Conservation (phyloP, 2,888 invertebrate species). For the Clunio marinus region DNA sequence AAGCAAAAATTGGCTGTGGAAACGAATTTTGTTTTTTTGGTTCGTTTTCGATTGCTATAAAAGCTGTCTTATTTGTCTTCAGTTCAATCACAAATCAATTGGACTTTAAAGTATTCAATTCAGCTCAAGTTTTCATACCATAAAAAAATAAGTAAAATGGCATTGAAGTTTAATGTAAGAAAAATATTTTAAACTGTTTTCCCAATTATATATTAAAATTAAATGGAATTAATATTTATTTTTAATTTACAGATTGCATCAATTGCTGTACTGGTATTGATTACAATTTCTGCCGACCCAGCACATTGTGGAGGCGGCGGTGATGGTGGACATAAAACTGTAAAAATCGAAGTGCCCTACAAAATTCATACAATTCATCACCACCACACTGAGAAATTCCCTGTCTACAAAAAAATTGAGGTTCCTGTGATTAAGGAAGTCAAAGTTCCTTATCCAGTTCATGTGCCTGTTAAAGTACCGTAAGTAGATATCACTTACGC, state of each 20-base stretch:
- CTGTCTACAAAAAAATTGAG: slow-evolving; percentile 29
- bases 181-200: not conserved
- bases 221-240: not conserved
- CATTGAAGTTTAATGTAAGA: slow-evolving; percentile 34
- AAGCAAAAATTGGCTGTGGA: not conserved
- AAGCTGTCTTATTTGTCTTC: not conserved
- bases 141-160: slow-evolving; percentile 29
- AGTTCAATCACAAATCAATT: not conserved
- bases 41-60: not conserved
- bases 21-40: not conserved
- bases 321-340: slow-evolving; percentile 33
- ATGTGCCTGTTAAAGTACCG: slow-evolving; percentile 31
- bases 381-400: slow-evolving; percentile 27
- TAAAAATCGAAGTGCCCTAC: slow-evolving; percentile 34
- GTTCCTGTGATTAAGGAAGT: slow-evolving; percentile 32
- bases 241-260: slow-evolving; percentile 12
- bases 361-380: slow-evolving; percentile 37
- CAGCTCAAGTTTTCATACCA: slow-evolving; percentile 8
- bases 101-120: slow-evolving; percentile 1
- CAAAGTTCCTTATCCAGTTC: slow-evolving; percentile 27
- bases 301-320: slow-evolving; percentile 17
- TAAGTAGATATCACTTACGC: not conserved
- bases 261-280: slow-evolving; percentile 5
- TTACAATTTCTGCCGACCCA: not conserved
- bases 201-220: not conserved